phyloP scores from a whole-genome alignment of 2,113 vertebrate species.

The Empidonax traillii region DNA sequence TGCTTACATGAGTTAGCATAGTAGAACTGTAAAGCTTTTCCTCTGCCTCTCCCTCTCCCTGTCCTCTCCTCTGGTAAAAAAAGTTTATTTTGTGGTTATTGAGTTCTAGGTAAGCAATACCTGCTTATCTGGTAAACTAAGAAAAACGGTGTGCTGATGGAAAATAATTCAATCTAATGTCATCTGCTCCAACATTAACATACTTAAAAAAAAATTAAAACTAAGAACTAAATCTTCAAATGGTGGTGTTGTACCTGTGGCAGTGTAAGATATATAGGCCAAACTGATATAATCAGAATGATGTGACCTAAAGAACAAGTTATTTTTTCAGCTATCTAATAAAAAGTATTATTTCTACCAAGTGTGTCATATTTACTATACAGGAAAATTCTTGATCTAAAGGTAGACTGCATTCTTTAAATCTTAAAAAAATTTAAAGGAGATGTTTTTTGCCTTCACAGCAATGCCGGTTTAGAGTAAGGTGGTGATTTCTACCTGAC shows the following conservation, averaged over 20 bases:
- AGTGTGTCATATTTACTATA: background rate
- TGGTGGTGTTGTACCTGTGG: background rate
- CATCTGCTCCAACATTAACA: background rate
- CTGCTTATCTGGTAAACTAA: background rate
- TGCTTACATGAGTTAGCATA: background rate
- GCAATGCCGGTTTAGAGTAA: background rate
- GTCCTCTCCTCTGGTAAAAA: background rate
- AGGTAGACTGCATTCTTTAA: background rate
- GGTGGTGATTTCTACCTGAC: background rate
- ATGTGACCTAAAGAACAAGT: background rate
- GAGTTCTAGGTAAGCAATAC: background rate
- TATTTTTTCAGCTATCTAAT: background rate
- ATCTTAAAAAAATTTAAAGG: background rate
- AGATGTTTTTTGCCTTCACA: background rate
- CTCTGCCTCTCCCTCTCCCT: too few species aligned
- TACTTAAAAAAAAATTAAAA: background rate
- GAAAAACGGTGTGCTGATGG: background rate
- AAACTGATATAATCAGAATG: background rate
- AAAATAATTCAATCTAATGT: background rate
- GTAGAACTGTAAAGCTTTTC: background rate
- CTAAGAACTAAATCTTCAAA: background rate
- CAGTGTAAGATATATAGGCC: background rate
- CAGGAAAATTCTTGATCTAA: background rate
- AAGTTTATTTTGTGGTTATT: fast-evolving
- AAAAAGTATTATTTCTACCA: background rate